Percentiles rank a stretch among this genome's conserved stretches.
Conservation (phyloP, 2,113 vertebrate genomes). For the Stictonetta naevosa region DNA sequence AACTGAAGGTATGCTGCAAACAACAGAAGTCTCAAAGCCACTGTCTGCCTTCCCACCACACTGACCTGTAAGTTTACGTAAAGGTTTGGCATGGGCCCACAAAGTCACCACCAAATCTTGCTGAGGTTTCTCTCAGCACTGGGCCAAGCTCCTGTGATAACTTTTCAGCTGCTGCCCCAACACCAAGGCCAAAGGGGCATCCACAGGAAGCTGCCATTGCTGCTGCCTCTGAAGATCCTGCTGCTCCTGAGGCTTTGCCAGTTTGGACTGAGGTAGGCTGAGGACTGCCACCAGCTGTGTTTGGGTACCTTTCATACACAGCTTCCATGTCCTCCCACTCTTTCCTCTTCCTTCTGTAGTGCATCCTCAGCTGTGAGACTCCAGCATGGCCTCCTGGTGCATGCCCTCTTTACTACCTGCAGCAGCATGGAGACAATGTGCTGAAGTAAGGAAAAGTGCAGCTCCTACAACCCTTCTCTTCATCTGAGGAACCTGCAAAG, state of each 20-base stretch:
- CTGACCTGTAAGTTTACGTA: neutral
- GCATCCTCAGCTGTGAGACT: neutral
- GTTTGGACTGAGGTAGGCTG: neutral
- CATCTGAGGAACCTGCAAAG: neutral
- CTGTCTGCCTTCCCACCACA: neutral
- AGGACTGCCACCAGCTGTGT: neutral
- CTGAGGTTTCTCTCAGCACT: rapidly evolving
- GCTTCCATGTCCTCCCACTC: neutral
- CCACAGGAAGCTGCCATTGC: neutral
- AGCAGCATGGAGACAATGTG: neutral
- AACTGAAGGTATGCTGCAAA: neutral
- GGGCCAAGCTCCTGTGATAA: neutral
- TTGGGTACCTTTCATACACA: neutral
- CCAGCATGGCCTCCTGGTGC: neutral
- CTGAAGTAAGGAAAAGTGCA: neutral
- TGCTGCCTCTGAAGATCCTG: neutral
- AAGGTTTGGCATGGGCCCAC: neutral
- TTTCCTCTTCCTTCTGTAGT: neutral
- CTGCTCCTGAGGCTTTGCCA: neutral
- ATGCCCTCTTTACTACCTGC: neutral
- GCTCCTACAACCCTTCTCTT: neutral
- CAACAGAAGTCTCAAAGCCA: neutral
- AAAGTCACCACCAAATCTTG: neutral
- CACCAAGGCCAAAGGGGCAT: neutral
- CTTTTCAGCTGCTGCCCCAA: neutral